Evolutionary conservation across 2,113 vertebrate genomes (phyloP).

Genomic region (Eupsittula cactorum): DNA sequence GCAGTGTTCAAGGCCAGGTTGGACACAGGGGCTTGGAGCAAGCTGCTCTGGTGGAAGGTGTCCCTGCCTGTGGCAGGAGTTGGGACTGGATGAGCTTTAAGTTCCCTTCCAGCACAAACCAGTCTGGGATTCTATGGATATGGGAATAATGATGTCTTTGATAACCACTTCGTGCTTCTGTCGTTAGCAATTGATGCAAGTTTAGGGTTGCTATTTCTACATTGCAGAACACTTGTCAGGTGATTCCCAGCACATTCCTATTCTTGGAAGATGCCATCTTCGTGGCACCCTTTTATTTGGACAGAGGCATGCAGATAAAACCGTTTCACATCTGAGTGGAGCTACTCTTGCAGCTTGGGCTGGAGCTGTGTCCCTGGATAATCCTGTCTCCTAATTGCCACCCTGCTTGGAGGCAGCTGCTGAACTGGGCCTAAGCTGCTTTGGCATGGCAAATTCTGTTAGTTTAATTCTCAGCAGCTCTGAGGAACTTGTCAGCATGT

Average conservation of each 20-base stretch:
- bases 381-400: slow-evolving; percentile 50
- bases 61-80: background rate
- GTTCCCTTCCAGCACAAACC: background rate
- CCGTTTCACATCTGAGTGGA: background rate
- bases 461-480: slow-evolving; percentile 40
- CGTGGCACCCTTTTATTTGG: background rate
- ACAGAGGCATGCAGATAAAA: background rate
- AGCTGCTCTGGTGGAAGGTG: background rate
- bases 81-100: background rate
- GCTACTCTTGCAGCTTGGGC: background rate
- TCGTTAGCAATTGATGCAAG: background rate
- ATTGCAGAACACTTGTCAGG: background rate
- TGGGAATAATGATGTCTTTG: background rate
- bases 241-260: background rate
- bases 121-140: background rate
- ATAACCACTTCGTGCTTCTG: background rate
- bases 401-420: slow-evolving; percentile 56
- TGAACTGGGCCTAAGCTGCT: slow-evolving; percentile 42
- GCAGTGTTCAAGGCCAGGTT: background rate
- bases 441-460: slow-evolving; percentile 55
- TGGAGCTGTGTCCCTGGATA: background rate
- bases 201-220: background rate
- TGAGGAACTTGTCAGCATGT: background rate
- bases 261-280: background rate
- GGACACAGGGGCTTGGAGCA: background rate